A percentile compares a stretch with the other conserved stretches of the same genome.
Evolutionary conservation across 2,797 vertebrate species (phyloP).

Genomic region (Tokudaia tokunoshimensis): DNA sequence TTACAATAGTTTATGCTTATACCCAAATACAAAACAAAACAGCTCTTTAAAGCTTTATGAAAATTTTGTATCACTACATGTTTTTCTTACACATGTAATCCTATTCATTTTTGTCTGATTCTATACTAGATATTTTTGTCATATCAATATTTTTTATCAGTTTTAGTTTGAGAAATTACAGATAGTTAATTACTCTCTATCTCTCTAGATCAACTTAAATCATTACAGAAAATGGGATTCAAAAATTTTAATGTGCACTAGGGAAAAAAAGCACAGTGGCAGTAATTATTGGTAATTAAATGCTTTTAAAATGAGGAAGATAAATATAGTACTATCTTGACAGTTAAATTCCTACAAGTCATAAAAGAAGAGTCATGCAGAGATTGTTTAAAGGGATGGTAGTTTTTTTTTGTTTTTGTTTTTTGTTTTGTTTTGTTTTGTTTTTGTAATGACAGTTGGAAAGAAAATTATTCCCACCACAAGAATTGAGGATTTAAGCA

Average conservation of each 20-base stretch:
- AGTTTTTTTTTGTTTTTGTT: not conserved
- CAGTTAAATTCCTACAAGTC: constrained; percentile 72
- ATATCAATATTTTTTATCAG: constrained; percentile 71
- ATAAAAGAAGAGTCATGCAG: constrained; percentile 55
- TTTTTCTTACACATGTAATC: constrained; percentile 9
- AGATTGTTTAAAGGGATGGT: constrained; percentile 29
- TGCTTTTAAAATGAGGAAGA: constrained; percentile 80
- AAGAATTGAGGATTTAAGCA: not conserved
- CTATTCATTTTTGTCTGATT: constrained; percentile 47
- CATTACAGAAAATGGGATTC: constrained; percentile 78
- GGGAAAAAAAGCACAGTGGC: constrained; percentile 75
- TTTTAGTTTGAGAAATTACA: constrained; percentile 74
- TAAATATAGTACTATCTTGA: constrained; percentile 74
- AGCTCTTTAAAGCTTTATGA: constrained; percentile 39
- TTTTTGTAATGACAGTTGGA: constrained; percentile 36
- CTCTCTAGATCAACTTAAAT: constrained; percentile 73
- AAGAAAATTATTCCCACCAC: not conserved
- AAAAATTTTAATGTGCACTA: constrained; percentile 73
- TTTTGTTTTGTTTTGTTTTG: not conserved
- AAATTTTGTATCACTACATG: constrained; percentile 35
- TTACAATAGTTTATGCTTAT: constrained; percentile 29
- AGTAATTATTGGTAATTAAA: constrained; percentile 82
- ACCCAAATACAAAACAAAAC: not conserved
- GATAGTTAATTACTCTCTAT: constrained; percentile 77
- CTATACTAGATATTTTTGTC: constrained; percentile 39